Conservation (phyloP, 2,888 invertebrate species). For the Ommatoiulus sabulosus region DNA sequence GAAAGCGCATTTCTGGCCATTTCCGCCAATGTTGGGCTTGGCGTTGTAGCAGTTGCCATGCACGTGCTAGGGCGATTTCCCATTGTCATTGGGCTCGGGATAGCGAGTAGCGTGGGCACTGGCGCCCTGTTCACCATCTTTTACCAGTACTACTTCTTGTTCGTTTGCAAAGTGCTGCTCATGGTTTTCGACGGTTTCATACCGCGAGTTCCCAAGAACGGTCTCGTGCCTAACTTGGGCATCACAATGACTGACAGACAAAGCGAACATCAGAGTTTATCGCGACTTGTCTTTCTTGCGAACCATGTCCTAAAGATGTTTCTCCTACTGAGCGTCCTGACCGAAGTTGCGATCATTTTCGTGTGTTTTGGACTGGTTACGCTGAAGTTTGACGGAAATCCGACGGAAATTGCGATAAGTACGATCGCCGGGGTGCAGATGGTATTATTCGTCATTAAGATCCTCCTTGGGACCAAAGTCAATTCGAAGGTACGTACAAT, state of each 20-base stretch:
- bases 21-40: not conserved
- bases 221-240: not conserved
- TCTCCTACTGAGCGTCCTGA: not conserved
- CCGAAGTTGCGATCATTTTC: not conserved
- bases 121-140: not conserved
- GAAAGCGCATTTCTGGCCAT: no score
- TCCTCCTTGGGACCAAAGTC: not conserved
- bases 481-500: not conserved
- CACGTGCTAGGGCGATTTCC: not conserved
- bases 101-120: not conserved
- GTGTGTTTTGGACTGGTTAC: not conserved
- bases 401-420: not conserved
- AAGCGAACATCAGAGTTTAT: not conserved
- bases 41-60: not conserved
- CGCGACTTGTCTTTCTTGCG: not conserved
- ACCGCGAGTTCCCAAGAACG: not conserved
- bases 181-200: not conserved
- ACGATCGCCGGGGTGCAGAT: not conserved
- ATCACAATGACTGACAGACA: not conserved
- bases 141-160: not conserved
- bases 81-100: not conserved
- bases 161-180: not conserved
- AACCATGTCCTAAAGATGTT: not conserved
- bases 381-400: not conserved
- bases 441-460: not conserved